Base-by-base conservation (phyloP, 2,888 invertebrate genomes). In the Euzetes globulus region DNA sequence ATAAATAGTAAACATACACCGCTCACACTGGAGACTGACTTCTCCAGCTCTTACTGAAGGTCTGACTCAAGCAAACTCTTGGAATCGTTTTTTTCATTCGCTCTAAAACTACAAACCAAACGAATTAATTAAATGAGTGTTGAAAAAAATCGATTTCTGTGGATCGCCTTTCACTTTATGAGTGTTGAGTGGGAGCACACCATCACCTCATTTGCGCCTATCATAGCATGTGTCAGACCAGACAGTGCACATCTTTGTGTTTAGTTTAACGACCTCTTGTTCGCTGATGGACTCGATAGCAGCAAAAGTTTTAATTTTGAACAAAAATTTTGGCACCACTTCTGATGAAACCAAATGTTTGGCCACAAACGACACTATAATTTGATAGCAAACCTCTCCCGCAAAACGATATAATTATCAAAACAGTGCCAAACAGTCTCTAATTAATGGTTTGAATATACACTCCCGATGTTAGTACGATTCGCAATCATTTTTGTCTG, bases 151-250 rank as follows among this genome's bases (percentile, higher is more conserved):
- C 60, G 60, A 60, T 60, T 60, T 25, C 13, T 15, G 13, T 6
- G 60, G 60, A 60, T 60, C 27, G 60, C 19, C 60, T 60, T 60
- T 60, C 60, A 27, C 19, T 29, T 25, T 1, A 5, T 22, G 3
- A 58, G 25, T 58, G 25, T 19, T 60, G 60, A 27, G 60, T 15
- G 27, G 13, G 60, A 22, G 60, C 1, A 19, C 55, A 60, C 60
- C 13, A 29, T 27, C 60, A 33, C 60, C 11, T 29, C 60, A 60
- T 60, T 60, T 25, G n/a, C n/a, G 52, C 52, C 60, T 17, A 17
- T 29, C 27, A 60, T 60, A 60, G 60, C 60, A 60, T 60, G 29
- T 60, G 60, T 60, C 27, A 60, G 29, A 60, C 33, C 60, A 60
- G 29, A 60, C 60, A 60, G 27, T 17, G 15, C 13, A 19, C 4